phyloP scores from a whole-genome alignment of 2,888 invertebrate genomes.

The Tetranychus truncatus region DNA sequence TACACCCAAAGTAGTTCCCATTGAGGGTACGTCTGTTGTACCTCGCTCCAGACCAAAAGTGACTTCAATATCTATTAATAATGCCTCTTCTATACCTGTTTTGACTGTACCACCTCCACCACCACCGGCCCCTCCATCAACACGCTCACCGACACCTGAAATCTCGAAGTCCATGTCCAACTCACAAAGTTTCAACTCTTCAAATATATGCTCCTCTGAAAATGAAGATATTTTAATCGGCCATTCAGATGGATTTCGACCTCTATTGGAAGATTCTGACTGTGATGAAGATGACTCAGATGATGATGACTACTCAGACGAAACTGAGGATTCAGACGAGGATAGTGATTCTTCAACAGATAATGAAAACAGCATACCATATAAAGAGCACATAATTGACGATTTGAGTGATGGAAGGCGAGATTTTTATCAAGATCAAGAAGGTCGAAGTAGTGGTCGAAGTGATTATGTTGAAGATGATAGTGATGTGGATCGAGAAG shows the following conservation, averaged over 20 bases:
- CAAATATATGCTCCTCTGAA: neutral
- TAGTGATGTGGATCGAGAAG: conserved; percentile 17
- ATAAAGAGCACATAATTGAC: conserved; percentile 5
- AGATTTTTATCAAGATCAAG: neutral
- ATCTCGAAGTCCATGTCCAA: neutral
- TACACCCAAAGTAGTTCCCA: conserved; percentile 22
- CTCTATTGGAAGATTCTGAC: conserved; percentile 55
- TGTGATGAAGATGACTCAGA: conserved; percentile 34
- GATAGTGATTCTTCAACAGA: conserved; percentile 3
- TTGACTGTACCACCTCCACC: conserved; percentile 12
- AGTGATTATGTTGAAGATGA: conserved; percentile 13
- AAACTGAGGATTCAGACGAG: neutral
- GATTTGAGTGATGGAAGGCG: neutral
- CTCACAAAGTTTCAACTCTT: conserved; percentile 1
- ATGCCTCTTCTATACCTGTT: conserved; percentile 26
- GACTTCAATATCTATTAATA: conserved; percentile 16
- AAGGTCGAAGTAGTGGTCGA: neutral
- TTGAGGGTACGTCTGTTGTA: conserved; percentile 53
- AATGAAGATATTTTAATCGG: conserved; percentile 25
- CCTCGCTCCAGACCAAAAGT: conserved; percentile 63
- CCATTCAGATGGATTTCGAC: conserved; percentile 47
- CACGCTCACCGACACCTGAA: conserved; percentile 16
- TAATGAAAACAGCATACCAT: neutral
- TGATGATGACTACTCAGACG: conserved; percentile 3
- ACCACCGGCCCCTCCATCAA: neutral